phyloP scores from a whole-genome alignment of 2,113 vertebrate genomes.

The Albula glossodonta region DNA sequence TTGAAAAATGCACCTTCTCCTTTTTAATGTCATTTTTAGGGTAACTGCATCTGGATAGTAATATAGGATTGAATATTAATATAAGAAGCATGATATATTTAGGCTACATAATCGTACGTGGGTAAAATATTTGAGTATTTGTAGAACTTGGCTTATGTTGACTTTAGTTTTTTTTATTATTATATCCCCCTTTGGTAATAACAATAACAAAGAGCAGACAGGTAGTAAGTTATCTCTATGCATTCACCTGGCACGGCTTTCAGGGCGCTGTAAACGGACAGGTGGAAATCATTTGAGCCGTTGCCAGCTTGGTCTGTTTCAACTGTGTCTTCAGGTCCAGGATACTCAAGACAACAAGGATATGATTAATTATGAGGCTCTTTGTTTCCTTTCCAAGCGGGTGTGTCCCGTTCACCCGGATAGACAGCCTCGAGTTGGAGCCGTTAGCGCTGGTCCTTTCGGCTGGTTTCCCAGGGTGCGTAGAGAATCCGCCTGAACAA shows the following conservation, averaged over 20 bases:
- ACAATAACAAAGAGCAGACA: neutral
- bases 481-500: conserved; percentile 1
- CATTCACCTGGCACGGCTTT: conserved; percentile 7
- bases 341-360: conserved; percentile 32
- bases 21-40: neutral
- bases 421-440: conserved; percentile 5
- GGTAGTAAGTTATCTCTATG: neutral
- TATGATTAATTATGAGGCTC: conserved; percentile 29
- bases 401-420: conserved; percentile 4
- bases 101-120: too few species aligned
- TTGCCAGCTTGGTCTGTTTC: conserved; percentile 16
- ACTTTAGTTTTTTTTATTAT: neutral
- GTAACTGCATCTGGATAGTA: too few species aligned
- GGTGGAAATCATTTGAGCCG: conserved; percentile 23
- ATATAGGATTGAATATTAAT: too few species aligned
- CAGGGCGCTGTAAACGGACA: conserved; percentile 29
- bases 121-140: neutral
- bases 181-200: neutral
- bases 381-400: conserved; percentile 25
- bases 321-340: conserved; percentile 17
- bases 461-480: conserved; percentile 10
- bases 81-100: too few species aligned
- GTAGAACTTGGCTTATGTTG: neutral
- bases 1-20: neutral
- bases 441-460: conserved; percentile 13